These are phyloP conservation scores for Watsonalla cultraria DNA, from an alignment of 2,888 invertebrate species.

Conservation along the genomic window DNA sequence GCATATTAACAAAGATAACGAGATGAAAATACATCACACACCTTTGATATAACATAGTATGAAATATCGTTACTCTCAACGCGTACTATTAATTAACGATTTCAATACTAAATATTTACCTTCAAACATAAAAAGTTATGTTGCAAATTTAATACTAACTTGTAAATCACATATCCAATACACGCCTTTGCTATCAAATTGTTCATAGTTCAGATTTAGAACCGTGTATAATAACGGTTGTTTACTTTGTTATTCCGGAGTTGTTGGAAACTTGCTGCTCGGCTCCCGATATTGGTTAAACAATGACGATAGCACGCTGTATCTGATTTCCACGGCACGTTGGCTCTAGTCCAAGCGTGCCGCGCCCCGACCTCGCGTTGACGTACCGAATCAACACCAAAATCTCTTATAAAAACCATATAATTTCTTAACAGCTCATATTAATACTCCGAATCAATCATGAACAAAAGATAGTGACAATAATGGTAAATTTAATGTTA, in stretches of 20 bases:
- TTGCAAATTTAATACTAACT: constrained; percentile 28
- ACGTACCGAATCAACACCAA: constrained; percentile 5
- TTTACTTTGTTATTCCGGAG: constrained; percentile 17
- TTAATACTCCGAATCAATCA: background rate
- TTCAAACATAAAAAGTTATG: constrained; percentile 33
- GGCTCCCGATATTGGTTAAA: constrained; percentile 36
- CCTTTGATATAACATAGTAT: no score
- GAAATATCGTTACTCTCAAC: background rate
- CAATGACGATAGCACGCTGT: constrained; percentile 42
- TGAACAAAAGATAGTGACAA: background rate
- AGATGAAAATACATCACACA: background rate
- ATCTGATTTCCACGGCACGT: constrained; percentile 49
- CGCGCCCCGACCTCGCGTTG: constrained; percentile 26
- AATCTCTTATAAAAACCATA: no score
- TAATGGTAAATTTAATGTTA: background rate
- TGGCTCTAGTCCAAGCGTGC: constrained; percentile 61
- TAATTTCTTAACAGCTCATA: no score
- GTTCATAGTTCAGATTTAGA: constrained; percentile 36
- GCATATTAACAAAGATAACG: background rate
- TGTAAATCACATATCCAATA: constrained; percentile 22
- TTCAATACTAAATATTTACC: background rate
- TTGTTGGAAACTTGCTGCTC: constrained; percentile 29
- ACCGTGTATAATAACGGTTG: constrained; percentile 25
- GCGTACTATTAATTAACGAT: constrained; percentile 7
- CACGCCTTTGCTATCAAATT: constrained; percentile 27